Percentiles rank a stretch among this genome's conserved stretches.
Conservation (phyloP, 2,797 vertebrate genomes). For the Myotis myotis region DNA sequence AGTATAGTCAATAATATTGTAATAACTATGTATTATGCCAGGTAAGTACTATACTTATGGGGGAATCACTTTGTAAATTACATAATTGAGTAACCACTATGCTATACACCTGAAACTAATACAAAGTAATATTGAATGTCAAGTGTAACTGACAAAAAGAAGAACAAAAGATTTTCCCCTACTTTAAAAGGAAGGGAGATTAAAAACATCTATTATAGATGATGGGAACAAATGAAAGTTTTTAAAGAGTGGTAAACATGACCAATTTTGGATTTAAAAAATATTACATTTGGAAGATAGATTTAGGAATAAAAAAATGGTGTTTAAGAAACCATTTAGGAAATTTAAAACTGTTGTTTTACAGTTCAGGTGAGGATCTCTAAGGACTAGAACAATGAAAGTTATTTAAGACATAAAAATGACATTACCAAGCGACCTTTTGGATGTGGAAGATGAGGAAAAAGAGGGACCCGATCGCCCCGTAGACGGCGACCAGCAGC, state of each 20-base stretch:
- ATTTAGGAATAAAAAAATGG: neutral
- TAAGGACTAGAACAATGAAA: neutral
- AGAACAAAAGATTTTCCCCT: neutral
- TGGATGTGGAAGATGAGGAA: neutral
- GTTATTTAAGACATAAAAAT: conserved; percentile 11
- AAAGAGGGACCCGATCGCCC: neutral
- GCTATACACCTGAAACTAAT: neutral
- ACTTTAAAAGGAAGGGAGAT: conserved; percentile 7
- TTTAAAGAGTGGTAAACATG: neutral
- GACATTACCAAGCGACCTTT: neutral
- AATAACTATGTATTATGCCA: neutral
- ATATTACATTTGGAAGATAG: neutral
- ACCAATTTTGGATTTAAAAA: neutral
- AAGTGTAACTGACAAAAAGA: neutral
- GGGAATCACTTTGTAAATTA: neutral
- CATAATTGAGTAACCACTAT: neutral
- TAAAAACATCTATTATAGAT: conserved; percentile 10
- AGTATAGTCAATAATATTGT: neutral
- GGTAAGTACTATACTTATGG: neutral
- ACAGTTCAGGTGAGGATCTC: neutral
- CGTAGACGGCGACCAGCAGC: too few relatives aligned
- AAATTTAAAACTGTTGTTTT: neutral
- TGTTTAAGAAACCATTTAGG: conserved; percentile 8
- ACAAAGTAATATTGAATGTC: neutral
- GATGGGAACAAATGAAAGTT: neutral